Evolutionary conservation across 1,140 invertebrate genomes (phyloP).

Genomic region (Brachionus paranguensis): DNA sequence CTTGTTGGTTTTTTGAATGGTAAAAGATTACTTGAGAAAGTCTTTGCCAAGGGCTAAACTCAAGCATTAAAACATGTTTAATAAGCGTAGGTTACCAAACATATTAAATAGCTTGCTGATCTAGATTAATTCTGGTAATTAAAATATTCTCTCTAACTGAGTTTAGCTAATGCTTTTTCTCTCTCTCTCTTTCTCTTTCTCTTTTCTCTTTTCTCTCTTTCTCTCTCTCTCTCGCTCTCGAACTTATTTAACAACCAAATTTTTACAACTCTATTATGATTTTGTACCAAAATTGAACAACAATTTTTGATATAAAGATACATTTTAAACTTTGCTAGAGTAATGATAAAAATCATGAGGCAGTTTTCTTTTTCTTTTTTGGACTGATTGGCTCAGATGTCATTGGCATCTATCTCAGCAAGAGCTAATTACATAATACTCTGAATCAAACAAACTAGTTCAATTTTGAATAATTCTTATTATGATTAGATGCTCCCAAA

Average conservation of each 20-base stretch:
- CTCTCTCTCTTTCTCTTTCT: not conserved
- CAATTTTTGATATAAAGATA: not conserved
- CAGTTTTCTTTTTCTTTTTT: not conserved
- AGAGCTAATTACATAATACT: not conserved
- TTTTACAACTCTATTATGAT: not conserved
- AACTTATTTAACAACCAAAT: not conserved
- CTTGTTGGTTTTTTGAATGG: not conserved
- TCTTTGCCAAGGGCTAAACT: not conserved
- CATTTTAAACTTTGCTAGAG: not conserved
- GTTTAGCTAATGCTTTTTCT: not conserved
- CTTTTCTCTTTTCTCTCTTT: not conserved
- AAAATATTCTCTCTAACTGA: not conserved
- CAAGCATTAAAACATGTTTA: not conserved
- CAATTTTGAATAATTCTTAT: not conserved
- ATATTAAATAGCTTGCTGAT: not conserved
- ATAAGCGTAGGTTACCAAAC: not conserved
- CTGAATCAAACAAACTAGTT: not conserved
- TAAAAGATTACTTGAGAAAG: not conserved
- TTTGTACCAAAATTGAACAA: not conserved
- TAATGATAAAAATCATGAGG: not conserved
- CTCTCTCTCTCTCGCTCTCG: not conserved
- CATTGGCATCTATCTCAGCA: not conserved
- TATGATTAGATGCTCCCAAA: not conserved
- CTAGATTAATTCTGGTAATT: not conserved
- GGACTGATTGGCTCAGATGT: not conserved